These are phyloP conservation scores for Cavia porcellus DNA, from an alignment of 2,113 vertebrate species.

Conservation along the genomic window DNA sequence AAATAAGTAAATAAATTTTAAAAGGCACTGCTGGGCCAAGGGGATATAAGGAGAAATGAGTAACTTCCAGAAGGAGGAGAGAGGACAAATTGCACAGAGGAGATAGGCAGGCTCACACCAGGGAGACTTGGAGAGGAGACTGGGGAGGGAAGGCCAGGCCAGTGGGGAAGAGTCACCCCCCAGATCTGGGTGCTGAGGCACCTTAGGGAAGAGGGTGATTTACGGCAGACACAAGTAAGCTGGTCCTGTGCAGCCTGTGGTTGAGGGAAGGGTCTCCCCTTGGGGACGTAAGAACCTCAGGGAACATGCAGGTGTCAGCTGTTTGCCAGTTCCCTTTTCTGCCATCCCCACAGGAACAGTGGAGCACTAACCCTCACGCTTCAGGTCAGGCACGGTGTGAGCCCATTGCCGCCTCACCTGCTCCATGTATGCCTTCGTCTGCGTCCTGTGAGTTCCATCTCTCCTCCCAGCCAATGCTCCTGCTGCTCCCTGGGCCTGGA, in stretches of 20 bases:
- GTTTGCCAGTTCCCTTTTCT: neutral
- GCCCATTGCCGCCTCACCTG: neutral
- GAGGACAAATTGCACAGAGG: neutral
- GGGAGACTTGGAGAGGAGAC: neutral
- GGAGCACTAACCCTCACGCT: neutral
- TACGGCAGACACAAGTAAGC: neutral
- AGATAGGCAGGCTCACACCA: too few species aligned
- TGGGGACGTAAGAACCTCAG: neutral
- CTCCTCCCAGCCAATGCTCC: neutral
- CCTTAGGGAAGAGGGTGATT: neutral
- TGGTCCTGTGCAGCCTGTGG: neutral
- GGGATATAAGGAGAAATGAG: neutral
- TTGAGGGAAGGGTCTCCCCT: too few species aligned
- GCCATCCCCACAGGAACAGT: neutral
- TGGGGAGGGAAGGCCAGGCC: neutral
- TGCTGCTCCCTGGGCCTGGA: neutral
- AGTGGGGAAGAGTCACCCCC: neutral
- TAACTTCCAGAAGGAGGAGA: neutral
- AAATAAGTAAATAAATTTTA: neutral
- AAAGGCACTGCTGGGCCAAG: neutral
- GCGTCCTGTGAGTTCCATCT: neutral
- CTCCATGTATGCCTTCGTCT: neutral
- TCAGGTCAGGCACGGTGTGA: neutral
- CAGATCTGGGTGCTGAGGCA: neutral
- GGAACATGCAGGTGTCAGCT: neutral